Evolutionary conservation across 2,888 invertebrate species (phyloP).

Genomic region (Watsonalla binaria): DNA sequence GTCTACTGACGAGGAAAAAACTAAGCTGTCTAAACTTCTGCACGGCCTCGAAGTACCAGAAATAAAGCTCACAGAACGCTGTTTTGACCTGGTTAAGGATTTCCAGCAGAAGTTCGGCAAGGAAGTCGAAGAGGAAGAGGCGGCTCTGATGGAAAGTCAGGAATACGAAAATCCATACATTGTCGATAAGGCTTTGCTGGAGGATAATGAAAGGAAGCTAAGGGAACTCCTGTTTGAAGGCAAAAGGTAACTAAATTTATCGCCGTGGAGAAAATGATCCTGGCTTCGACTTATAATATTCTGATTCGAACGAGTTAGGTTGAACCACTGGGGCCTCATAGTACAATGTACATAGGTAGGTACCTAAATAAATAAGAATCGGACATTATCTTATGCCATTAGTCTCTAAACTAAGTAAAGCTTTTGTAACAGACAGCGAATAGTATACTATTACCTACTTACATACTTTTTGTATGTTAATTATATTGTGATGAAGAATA

Average conservation of each 20-base stretch:
- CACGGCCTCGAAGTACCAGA: conserved; percentile 58
- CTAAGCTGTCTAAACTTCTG: conserved; percentile 55
- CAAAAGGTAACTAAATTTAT: conserved; percentile 35
- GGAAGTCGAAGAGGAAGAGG: conserved; percentile 40
- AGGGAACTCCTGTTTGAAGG: conserved; percentile 36
- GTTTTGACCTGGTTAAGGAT: conserved; percentile 47
- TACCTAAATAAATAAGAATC: no score
- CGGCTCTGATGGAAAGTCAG: conserved; percentile 16
- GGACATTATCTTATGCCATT: no score
- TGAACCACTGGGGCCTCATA: no score
- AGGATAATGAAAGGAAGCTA: conserved; percentile 55
- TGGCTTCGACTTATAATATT: not conserved
- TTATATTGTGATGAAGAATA: no score
- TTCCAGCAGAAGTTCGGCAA: conserved; percentile 46
- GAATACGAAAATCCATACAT: conserved; percentile 54
- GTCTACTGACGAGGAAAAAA: conserved; percentile 67
- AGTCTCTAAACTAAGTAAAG: no score
- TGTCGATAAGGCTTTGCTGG: conserved; percentile 43
- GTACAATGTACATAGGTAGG: no score
- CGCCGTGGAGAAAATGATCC: no score
- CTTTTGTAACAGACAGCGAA: no score
- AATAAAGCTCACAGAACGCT: conserved; percentile 52
- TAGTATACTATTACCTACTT: no score
- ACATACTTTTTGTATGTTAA: no score
- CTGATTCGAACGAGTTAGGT: no score